These are phyloP conservation scores for Catostomus latipinnis DNA, from an alignment of 2,797 vertebrate genomes.

Conservation along the genomic window DNA sequence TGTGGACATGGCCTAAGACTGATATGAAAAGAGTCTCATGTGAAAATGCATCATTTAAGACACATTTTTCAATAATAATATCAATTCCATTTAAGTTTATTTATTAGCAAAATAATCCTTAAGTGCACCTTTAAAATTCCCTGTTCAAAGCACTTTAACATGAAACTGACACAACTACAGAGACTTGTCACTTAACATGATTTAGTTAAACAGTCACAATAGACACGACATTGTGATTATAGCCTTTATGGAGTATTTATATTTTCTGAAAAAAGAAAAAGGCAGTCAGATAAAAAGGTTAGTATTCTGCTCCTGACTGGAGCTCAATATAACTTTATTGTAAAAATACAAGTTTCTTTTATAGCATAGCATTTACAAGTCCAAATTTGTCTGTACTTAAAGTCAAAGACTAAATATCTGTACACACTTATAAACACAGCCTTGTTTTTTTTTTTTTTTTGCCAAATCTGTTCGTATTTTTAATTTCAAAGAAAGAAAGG, in stretches of 20 bases:
- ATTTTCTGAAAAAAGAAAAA: neutral
- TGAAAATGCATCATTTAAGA: no score
- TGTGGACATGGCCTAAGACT: no score
- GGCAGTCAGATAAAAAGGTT: neutral
- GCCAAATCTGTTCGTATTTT: conserved; percentile 48
- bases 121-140: no score
- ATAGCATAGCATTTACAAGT: conserved; percentile 70
- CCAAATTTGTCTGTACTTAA: conserved; percentile 47
- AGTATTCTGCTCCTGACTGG: conserved; percentile 7
- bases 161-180: no score
- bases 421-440: conserved; percentile 54
- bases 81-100: neutral
- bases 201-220: neutral
- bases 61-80: neutral
- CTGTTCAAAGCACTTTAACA: no score
- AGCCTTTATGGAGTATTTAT: neutral
- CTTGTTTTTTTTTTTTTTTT: conserved; percentile 34
- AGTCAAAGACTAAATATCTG: conserved; percentile 49
- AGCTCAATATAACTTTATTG: conserved; percentile 72
- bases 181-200: no score
- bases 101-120: no score
- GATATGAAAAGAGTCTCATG: no score
- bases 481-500: conserved; percentile 6
- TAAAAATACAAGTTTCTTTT: conserved; percentile 72
- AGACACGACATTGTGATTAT: neutral